A percentile compares a stretch with the other conserved stretches of the same genome.
Evolutionary conservation across 1,140 invertebrate species (phyloP).

Genomic region (Drosophila azteca): DNA sequence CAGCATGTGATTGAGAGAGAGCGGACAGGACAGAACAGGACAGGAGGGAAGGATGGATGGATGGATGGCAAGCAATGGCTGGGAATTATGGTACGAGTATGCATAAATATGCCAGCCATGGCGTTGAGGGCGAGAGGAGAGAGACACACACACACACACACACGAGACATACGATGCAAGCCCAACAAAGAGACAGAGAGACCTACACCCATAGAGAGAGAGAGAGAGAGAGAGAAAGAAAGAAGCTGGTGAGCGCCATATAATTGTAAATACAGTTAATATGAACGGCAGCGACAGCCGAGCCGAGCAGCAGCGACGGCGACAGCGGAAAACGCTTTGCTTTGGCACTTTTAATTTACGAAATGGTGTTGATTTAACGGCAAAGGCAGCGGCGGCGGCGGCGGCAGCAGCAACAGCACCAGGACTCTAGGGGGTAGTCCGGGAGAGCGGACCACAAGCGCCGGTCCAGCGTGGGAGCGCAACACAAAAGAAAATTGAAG

Average conservation of each 20-base stretch:
- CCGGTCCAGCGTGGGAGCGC: slow-evolving; percentile 7
- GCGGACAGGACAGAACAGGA: background rate
- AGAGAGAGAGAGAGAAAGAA: slow-evolving; percentile 1
- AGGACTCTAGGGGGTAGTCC: background rate
- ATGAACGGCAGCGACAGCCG: slow-evolving; percentile 41
- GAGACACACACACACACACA: slow-evolving; percentile 17
- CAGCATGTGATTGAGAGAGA: background rate
- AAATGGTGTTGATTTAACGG: slow-evolving; percentile 83
- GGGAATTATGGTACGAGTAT: slow-evolving; percentile 49
- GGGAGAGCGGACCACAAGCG: too few relatives aligned
- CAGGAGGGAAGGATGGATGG: background rate
- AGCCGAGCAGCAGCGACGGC: slow-evolving; percentile 9
- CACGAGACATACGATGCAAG: slow-evolving; percentile 15
- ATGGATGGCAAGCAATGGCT: background rate
- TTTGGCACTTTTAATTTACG: slow-evolving; percentile 81
- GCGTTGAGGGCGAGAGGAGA: background rate
- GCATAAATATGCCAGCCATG: too few relatives aligned
- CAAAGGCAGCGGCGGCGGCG: slow-evolving; percentile 35
- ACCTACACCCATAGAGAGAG: too few relatives aligned
- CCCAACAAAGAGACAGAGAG: slow-evolving; percentile 20
- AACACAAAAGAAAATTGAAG: slow-evolving; percentile 71
- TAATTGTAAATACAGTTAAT: slow-evolving; percentile 82
- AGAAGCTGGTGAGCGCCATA: slow-evolving; percentile 52
- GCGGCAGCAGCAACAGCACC: slow-evolving; percentile 10
- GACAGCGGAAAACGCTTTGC: slow-evolving; percentile 51